Percentiles rank a stretch among this genome's conserved stretches.
Evolutionary conservation across 2,113 vertebrate genomes (phyloP).

Genomic region (Centropus bengalensis): DNA sequence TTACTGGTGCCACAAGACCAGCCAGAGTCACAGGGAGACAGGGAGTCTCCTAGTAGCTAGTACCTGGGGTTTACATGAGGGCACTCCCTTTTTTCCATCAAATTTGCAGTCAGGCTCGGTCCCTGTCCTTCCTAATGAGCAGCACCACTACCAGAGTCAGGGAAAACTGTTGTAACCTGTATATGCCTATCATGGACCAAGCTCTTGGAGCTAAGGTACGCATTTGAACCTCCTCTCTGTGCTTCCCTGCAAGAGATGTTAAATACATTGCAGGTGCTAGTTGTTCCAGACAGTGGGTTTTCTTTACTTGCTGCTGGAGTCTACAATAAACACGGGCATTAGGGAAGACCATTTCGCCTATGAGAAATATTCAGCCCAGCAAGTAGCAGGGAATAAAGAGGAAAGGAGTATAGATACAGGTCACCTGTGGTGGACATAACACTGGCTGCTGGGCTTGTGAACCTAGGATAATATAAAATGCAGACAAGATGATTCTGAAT

Average conservation of each 20-base stretch:
- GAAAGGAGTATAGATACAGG: background rate
- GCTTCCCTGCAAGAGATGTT: background rate
- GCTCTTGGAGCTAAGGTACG: background rate
- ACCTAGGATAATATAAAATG: background rate
- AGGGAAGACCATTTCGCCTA: background rate
- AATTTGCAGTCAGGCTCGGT: background rate
- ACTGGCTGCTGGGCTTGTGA: background rate
- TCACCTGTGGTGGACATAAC: background rate
- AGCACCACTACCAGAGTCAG: background rate
- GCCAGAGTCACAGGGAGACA: background rate
- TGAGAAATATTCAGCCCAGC: background rate
- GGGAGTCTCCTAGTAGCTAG: background rate
- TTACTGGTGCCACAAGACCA: background rate
- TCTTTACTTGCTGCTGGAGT: background rate
- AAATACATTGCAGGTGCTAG: background rate
- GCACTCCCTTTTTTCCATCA: background rate
- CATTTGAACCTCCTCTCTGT: background rate
- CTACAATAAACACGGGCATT: fast-evolving
- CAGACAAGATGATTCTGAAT: background rate
- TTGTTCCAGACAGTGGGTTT: background rate
- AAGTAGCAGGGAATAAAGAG: background rate
- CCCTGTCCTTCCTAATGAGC: background rate
- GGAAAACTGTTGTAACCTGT: background rate
- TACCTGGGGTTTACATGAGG: background rate
- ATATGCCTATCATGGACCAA: background rate